Percentiles rank a stretch among this genome's conserved stretches.
These are phyloP conservation scores for Lagopus muta DNA, from an alignment of 2,113 vertebrate species.

Conservation along the genomic window DNA sequence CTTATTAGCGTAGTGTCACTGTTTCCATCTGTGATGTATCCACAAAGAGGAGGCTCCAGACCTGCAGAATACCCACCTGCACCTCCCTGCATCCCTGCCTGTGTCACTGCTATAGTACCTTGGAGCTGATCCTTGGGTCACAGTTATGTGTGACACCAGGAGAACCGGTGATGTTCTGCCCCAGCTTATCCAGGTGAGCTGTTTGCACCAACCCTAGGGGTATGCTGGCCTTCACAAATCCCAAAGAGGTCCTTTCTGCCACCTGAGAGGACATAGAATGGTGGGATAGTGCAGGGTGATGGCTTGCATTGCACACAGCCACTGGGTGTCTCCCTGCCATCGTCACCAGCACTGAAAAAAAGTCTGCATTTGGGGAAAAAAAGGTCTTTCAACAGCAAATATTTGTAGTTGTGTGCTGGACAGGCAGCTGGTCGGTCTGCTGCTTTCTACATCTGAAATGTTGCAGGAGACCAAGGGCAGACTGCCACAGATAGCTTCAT, in stretches of 20 bases:
- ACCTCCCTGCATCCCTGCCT: neutral
- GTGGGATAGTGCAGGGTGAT: neutral
- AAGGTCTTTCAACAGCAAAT: neutral
- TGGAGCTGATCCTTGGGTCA: neutral
- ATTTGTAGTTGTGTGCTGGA: neutral
- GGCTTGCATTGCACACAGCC: neutral
- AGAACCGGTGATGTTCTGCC: neutral
- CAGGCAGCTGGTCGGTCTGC: neutral
- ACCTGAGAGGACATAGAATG: fast-evolving
- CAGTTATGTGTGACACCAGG: fast-evolving
- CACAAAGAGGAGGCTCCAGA: neutral
- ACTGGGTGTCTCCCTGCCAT: constrained; percentile 50
- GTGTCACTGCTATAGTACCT: neutral
- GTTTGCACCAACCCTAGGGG: neutral
- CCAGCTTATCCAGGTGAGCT: neutral
- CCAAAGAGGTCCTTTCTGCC: neutral
- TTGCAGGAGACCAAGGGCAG: neutral
- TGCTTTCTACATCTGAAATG: neutral
- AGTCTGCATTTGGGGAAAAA: neutral
- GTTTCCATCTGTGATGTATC: neutral
- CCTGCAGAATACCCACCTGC: neutral
- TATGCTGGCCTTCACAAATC: neutral
- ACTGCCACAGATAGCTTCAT: neutral
- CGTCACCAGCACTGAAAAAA: neutral
- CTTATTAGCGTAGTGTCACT: neutral